Conservation (phyloP, 2,888 invertebrate genomes). For the Sphaerophoria taeniata region DNA sequence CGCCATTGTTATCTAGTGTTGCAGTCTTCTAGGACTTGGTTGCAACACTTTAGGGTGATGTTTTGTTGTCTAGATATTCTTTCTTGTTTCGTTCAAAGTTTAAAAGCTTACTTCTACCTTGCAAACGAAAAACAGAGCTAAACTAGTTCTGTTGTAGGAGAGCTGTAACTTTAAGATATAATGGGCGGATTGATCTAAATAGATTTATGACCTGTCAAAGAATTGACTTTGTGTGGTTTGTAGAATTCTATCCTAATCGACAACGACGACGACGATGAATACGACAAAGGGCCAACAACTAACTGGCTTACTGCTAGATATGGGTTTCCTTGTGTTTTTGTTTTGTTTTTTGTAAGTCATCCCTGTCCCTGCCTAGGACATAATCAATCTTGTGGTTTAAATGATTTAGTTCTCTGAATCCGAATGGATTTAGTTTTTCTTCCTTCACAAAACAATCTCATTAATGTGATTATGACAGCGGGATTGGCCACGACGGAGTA, state of each 20-base stretch:
- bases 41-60: not conserved
- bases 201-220: slow-evolving; percentile 72
- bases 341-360: slow-evolving; percentile 11
- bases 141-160: not conserved
- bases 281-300: slow-evolving; percentile 47
- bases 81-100: not conserved
- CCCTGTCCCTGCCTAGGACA: slow-evolving; percentile 5
- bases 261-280: too few relatives aligned
- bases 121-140: slow-evolving; percentile 13
- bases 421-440: not conserved
- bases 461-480: slow-evolving; percentile 16
- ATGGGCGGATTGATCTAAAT: slow-evolving; percentile 43
- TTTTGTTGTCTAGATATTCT: slow-evolving; percentile 11
- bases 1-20: slow-evolving; percentile 28
- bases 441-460: slow-evolving; percentile 6
- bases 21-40: not conserved
- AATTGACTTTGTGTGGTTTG: slow-evolving; percentile 58
- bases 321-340: not conserved
- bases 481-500: too few relatives aligned
- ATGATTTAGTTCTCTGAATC: not conserved
- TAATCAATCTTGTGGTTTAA: slow-evolving; percentile 28
- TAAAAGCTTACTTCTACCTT: slow-evolving; percentile 50
- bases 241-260: not conserved
- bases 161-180: slow-evolving; percentile 26
- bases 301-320: slow-evolving; percentile 57